Base-by-base conservation (phyloP, 2,113 vertebrate species). In the Sinocyclocheilus anshuiensis region DNA sequence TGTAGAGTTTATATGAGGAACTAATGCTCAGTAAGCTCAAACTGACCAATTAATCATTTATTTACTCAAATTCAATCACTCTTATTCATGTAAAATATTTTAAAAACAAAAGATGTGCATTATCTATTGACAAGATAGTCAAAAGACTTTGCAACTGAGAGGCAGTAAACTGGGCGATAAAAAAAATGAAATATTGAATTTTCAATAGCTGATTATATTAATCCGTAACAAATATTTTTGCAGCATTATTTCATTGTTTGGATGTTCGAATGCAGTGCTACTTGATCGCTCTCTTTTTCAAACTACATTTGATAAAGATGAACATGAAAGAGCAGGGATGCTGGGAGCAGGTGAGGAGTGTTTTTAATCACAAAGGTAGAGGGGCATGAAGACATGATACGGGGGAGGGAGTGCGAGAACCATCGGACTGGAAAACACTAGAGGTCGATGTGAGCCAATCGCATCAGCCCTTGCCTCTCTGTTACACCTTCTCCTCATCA, bases 391-490 rank as follows among this genome's bases (percentile, higher is more conserved):
- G 59, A 77, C 53, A 8, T 6, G 50, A 57, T 48, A 84, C 24
- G 84, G 55, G 10, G 81, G 65, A 75, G 81, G 83, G 84, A 39
- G 9, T 29, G 86, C 45, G 83, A 84, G 69, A 57, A 84, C 87
- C 84, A 50, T 69, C n/a, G n/a, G 67, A 63, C 85, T 89, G 90
- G 88, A 89, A 87, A 84, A 71, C 74, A 8, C 87, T 53, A 39
- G 69, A 81, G 82, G 87, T 83, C 36, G 63, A 48, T 72, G 15
- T 79, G 53, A 36, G 80, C 93, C 92, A 93, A 90, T 93, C 78
- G 77, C 84, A 89, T 89, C 78, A n/a, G 87, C 69, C 88, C 79
- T 87, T 86, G 71, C 39, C 75, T 91, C 57, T 84, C 86, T 4
- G 89, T 90, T 87, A 88, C 86, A 65, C 83, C 84, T 71, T 59